Evolutionary conservation across 2,113 vertebrate species (phyloP).

Genomic region (Oreochromis aureus): DNA sequence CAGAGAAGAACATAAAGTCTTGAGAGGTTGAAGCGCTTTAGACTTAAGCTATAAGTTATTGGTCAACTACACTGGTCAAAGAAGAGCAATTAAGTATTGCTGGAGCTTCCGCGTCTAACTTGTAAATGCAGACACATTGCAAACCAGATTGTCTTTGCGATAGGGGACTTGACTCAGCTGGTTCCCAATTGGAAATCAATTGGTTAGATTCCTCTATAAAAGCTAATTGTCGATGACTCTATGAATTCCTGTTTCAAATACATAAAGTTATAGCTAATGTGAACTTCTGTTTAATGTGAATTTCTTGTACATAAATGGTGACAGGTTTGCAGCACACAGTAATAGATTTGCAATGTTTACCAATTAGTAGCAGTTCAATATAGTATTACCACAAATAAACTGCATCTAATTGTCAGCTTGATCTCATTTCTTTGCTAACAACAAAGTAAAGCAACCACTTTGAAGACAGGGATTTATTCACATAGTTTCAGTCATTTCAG

Average conservation of each 20-base stretch:
- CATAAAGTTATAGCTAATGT: not conserved
- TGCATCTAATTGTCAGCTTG: not conserved
- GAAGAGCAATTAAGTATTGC: accelerated
- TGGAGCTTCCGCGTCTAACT: accelerated
- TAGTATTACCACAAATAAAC: not conserved
- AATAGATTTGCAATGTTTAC: not conserved
- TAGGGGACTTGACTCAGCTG: not conserved
- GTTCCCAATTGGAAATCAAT: not conserved
- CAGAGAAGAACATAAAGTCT: not conserved
- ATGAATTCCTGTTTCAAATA: not conserved
- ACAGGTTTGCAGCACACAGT: not conserved
- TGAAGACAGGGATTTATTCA: not conserved
- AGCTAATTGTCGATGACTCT: not conserved
- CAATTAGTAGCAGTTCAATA: no score
- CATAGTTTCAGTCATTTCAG: not conserved
- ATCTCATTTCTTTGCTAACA: not conserved
- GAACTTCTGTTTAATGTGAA: not conserved
- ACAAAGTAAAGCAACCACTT: not conserved
- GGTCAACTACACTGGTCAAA: not conserved
- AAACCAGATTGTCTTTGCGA: not conserved
- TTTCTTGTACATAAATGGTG: not conserved
- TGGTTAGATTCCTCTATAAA: not conserved
- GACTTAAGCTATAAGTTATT: not conserved
- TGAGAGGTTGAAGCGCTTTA: not conserved
- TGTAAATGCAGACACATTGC: not conserved